Conservation (phyloP, 1,140 invertebrate genomes). For the Heliothis virescens region DNA sequence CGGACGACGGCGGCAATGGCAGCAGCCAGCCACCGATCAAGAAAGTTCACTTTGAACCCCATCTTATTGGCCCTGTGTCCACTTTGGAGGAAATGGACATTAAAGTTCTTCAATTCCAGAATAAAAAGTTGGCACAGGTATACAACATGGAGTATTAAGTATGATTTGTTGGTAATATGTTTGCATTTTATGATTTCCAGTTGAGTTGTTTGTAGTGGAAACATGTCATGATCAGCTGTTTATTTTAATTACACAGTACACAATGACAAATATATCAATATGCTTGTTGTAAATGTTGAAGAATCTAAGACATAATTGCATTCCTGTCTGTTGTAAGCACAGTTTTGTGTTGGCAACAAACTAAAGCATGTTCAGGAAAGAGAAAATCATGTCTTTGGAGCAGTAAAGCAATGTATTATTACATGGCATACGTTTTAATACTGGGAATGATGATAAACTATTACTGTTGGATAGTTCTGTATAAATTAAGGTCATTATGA, state of each 20-base stretch:
- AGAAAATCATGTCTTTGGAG: too few species aligned
- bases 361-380: too few species aligned
- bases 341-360: neutral
- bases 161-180: neutral
- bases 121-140: constrained; percentile 96
- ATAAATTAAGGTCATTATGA: too few species aligned
- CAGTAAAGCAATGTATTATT: too few species aligned
- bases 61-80: constrained; percentile 96
- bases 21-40: constrained; percentile 92
- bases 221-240: constrained; percentile 71
- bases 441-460: too few species aligned
- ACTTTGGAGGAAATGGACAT: constrained; percentile 99
- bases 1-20: constrained; percentile 86
- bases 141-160: neutral
- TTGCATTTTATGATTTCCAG: neutral
- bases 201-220: neutral
- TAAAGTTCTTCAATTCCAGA: constrained; percentile 98
- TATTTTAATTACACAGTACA: constrained; percentile 40
- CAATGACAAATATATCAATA: constrained; percentile 26
- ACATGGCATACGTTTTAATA: too few species aligned
- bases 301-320: neutral
- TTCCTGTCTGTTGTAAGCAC: neutral
- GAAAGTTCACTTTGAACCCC: constrained; percentile 97
- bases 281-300: neutral
- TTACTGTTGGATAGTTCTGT: too few species aligned